These are phyloP conservation scores for Drosophila neotestacea DNA, from an alignment of 2,888 invertebrate species.

Conservation along the genomic window DNA sequence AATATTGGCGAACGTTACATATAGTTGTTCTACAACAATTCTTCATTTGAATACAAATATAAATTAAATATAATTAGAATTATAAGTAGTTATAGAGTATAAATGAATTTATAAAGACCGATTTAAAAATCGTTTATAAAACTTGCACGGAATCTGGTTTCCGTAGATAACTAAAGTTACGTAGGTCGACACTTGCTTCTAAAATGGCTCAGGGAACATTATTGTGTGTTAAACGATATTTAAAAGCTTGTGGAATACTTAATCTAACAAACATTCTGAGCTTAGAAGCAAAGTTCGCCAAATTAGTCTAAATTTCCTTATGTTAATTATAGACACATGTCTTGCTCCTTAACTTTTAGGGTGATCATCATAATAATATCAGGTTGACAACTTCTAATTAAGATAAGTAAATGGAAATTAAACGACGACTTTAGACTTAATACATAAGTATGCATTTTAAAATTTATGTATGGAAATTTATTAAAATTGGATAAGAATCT, in stretches of 20 bases:
- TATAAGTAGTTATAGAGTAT: background rate
- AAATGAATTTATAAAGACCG: background rate
- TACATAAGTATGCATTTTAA: background rate
- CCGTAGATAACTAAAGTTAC: background rate
- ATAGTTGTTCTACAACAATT: background rate
- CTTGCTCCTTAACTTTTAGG: background rate
- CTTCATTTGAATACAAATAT: background rate
- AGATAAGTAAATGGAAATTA: background rate
- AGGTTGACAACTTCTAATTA: background rate
- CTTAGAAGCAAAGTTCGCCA: slow-evolving; percentile 11
- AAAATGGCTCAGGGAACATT: background rate
- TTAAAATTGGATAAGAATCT: background rate
- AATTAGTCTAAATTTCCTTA: slow-evolving; percentile 21
- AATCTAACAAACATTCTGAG: background rate
- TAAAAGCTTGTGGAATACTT: slow-evolving; percentile 9
- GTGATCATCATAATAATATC: background rate
- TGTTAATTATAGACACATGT: slow-evolving; percentile 9
- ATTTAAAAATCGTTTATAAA: background rate
- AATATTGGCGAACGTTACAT: background rate
- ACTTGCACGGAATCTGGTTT: too few relatives aligned
- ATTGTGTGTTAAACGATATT: background rate
- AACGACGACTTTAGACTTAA: background rate
- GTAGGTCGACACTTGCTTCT: background rate
- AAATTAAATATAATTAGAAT: too few relatives aligned
- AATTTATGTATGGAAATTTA: background rate